Evolutionary conservation across 1,140 invertebrate species (phyloP).

Genomic region (Drosophila ironensis): DNA sequence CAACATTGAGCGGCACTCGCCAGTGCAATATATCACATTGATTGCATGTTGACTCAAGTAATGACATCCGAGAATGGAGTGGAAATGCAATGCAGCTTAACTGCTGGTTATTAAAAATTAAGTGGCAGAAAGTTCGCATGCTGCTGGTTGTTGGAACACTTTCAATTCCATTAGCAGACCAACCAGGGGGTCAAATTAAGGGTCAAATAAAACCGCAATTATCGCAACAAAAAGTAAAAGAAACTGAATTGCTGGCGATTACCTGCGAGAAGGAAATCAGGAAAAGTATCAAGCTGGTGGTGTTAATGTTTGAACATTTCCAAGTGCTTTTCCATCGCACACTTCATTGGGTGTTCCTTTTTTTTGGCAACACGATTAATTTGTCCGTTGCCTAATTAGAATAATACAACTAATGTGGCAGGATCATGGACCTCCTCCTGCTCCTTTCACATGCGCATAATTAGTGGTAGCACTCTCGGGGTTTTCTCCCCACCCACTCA

Average conservation of each 20-base stretch:
- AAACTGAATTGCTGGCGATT: constrained; percentile 28
- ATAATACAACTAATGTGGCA: constrained; percentile 67
- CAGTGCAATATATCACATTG: constrained; percentile 39
- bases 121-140: constrained; percentile 22
- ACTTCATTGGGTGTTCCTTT: constrained; percentile 59
- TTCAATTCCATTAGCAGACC: constrained; percentile 14
- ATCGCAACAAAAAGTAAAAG: constrained; percentile 7
- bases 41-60: constrained; percentile 55
- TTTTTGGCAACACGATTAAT: constrained; percentile 62
- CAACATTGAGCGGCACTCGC: constrained; percentile 18
- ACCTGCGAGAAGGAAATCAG: constrained; percentile 6
- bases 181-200: constrained; percentile 17
- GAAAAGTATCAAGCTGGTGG: constrained; percentile 29
- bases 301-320: constrained; percentile 65
- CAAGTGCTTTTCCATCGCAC: constrained; percentile 45
- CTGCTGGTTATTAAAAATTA: constrained; percentile 71
- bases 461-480: constrained; percentile 38
- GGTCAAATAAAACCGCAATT: constrained; percentile 38
- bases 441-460: constrained; percentile 57
- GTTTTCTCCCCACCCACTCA: background rate
- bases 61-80: constrained; percentile 44
- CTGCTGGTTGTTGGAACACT: constrained; percentile 21
- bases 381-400: constrained; percentile 67
- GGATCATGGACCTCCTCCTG: constrained; percentile 6
- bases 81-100: constrained; percentile 50